phyloP scores from a whole-genome alignment of 2,113 vertebrate genomes.

The Galeopterus variegatus region DNA sequence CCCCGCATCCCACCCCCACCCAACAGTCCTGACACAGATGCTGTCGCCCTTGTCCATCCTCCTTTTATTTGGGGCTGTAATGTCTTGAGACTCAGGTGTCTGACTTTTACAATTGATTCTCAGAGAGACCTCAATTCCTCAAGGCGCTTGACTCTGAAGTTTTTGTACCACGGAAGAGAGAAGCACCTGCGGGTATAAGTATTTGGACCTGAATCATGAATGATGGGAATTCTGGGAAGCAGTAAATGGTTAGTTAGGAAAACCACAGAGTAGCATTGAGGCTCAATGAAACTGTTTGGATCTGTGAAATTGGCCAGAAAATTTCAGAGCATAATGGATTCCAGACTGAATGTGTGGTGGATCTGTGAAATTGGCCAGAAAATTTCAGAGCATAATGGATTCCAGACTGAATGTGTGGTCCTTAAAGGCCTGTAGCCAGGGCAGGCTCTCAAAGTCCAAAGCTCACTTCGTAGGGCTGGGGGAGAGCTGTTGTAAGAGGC shows the following conservation, averaged over 20 bases:
- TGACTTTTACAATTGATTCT: background rate
- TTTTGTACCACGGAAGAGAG: background rate
- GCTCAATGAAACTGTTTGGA: conserved; percentile 2
- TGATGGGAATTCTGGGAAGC: background rate
- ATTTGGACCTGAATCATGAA: background rate
- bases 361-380: conserved; percentile 51
- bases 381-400: conserved; percentile 67
- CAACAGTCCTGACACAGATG: background rate
- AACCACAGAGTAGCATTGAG: background rate
- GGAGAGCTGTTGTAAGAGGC: background rate
- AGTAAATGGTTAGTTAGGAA: conserved; percentile 46
- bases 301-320: conserved; percentile 54
- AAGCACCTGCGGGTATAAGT: background rate
- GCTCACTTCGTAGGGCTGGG: background rate
- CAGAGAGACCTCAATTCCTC: background rate
- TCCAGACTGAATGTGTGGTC: background rate
- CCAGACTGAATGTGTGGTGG: background rate
- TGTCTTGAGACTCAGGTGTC: background rate
- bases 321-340: conserved; percentile 67
- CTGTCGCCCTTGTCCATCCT: background rate
- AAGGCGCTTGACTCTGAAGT: background rate
- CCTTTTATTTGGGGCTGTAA: background rate
- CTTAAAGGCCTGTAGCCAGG: background rate
- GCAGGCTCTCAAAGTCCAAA: background rate
- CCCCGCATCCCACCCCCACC: background rate